Evolutionary conservation across 2,888 invertebrate genomes (phyloP), one percentile per base, ranked within the genome.

Genomic region (Laspeyria flexula): DNA sequence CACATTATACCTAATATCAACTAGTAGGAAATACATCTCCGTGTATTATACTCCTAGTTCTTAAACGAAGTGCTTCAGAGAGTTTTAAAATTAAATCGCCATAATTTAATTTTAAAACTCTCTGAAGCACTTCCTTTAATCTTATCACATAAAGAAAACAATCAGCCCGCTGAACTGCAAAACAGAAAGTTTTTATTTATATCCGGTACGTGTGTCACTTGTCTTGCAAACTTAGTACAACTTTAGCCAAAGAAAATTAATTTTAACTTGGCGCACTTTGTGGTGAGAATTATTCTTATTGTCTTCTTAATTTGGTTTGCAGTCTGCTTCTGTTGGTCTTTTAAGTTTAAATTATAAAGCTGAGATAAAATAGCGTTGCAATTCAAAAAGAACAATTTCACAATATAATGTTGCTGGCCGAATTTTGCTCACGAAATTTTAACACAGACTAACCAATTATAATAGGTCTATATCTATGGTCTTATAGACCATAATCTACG

Each of bases 211-310:
- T 34, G 33, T 29, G 29, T 27, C 37, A 30, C 31, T 16, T 34
- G 30, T 35, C n/a, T n/a, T n/a, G n/a, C n/a, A n/a, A n/a, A 41
- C 35, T 48, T 27, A 5, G 29, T 18, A 34, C 3, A 63, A 64
- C 46, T 60, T 44, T 43, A 9, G 31, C 15, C 3, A 27, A 27
- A 37, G 38, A 49, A 62, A 62, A 69, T 52, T 62, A 62, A 65
- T 67, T 60, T 55, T 23, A 64, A 50, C 58, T 62, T 54, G 12
- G 11, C 31, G 1, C 29, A 39, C 35, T 53, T 39, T 50, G 7
- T 3, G 7, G 15, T 35, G 15, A 31, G 31, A 16, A 35, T 42
- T 50, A 37, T 46, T 40, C 51, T 54, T 52, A 49, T 40, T 43
- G 37, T 15, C 13, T 37, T 0, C 39, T 44, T 18, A 12, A 35